These are phyloP conservation scores for Autographa pulchrina DNA, from an alignment of 2,888 invertebrate species.

Conservation along the genomic window DNA sequence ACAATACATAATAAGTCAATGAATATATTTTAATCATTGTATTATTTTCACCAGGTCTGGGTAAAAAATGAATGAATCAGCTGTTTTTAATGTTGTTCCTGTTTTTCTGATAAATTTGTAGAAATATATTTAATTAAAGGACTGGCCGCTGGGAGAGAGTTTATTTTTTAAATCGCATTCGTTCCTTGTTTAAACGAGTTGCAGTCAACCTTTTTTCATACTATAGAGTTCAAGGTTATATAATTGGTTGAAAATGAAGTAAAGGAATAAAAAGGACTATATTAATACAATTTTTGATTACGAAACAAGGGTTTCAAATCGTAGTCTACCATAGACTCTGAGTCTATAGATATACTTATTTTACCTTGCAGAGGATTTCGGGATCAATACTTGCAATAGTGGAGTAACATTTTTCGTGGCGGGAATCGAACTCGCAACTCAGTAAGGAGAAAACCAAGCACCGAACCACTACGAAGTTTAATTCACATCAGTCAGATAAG, in stretches of 20 bases:
- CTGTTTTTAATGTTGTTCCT: slow-evolving; percentile 27
- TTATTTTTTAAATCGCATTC: slow-evolving; percentile 5
- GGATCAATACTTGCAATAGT: too few relatives aligned
- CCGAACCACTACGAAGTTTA: background rate
- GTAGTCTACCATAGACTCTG: too few relatives aligned
- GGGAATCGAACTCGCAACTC: background rate
- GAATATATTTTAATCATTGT: slow-evolving; percentile 50
- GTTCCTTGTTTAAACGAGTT: slow-evolving; percentile 14
- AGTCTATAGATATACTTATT: too few relatives aligned
- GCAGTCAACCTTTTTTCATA: background rate
- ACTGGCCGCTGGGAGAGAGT: background rate
- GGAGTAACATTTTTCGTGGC: too few relatives aligned
- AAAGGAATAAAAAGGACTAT: background rate
- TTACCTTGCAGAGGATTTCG: too few relatives aligned
- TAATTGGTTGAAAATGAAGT: background rate
- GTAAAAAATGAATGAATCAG: slow-evolving; percentile 45
- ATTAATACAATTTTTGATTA: too few relatives aligned
- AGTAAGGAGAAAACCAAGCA: background rate
- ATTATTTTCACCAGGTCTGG: slow-evolving; percentile 49
- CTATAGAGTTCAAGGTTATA: background rate
- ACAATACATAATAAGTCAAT: slow-evolving; percentile 43
- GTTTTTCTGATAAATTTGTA: slow-evolving; percentile 19
- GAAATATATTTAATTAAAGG: slow-evolving; percentile 18
- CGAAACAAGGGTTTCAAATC: too few relatives aligned
- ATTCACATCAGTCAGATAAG: background rate